phyloP scores from a whole-genome alignment of 2,113 vertebrate species.

The Tenrec ecaudatus region DNA sequence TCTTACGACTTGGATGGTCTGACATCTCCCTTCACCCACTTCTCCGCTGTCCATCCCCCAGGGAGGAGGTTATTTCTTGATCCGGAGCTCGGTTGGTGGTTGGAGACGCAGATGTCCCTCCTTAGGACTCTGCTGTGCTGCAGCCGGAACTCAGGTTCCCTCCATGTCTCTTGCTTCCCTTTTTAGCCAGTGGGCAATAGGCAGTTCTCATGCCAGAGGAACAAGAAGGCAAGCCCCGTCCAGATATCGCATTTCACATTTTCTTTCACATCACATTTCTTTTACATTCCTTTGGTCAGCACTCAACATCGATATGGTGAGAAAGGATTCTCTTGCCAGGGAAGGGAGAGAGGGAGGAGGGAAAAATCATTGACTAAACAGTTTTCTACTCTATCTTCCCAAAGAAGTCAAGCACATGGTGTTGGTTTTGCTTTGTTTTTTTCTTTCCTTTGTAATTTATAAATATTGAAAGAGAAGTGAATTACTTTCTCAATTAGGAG shows the following conservation, averaged over 20 bases:
- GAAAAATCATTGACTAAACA: neutral
- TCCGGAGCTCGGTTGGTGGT: neutral
- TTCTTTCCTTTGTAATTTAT: neutral
- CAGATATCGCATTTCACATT: neutral
- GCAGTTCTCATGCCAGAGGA: neutral
- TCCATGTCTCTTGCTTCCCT: neutral
- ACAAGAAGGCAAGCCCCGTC: neutral
- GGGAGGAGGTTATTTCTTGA: slow-evolving; percentile 16
- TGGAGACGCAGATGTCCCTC: neutral
- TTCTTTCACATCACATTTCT: neutral
- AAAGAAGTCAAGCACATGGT: too few species aligned
- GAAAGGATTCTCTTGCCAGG: neutral
- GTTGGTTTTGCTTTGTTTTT: neutral
- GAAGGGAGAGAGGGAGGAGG: too few species aligned
- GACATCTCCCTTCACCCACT: too few species aligned
- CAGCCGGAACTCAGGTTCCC: neutral
- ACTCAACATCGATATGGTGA: neutral
- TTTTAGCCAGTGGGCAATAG: neutral
- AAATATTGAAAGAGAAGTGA: neutral
- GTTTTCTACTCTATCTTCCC: neutral
- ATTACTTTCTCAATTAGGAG: neutral
- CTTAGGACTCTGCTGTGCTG: neutral
- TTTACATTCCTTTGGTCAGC: neutral
- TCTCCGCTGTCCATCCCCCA: too few species aligned
- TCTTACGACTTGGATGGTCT: too few species aligned